Percentiles rank a stretch among this genome's conserved stretches.
Conservation (phyloP, 2,888 invertebrate species). For the Reticulitermes lucifugus region DNA sequence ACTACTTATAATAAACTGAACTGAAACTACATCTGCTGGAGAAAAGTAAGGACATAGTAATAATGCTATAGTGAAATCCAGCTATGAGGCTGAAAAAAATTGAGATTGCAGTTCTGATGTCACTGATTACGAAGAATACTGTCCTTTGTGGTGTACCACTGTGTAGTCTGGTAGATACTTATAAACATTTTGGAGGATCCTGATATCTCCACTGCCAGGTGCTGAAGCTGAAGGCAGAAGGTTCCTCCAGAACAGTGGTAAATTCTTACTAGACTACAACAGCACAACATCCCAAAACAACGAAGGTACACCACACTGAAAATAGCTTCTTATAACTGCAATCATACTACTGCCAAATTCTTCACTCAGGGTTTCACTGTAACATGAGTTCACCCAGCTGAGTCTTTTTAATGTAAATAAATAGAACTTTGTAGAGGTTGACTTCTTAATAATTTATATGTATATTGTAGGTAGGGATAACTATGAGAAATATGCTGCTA, state of each 20-base stretch:
- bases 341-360: not conserved
- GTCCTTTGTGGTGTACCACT: no score
- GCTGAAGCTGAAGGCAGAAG: no score
- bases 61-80: conserved; percentile 3
- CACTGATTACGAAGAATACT: no score
- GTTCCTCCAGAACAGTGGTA: no score
- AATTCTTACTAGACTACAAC: no score
- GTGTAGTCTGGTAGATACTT: no score
- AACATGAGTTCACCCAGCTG: not conserved
- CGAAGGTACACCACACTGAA: no score
- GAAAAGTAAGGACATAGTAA: not conserved
- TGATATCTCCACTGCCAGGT: no score
- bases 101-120: no score
- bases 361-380: not conserved
- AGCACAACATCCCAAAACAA: no score
- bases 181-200: no score
- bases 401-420: conserved; percentile 25
- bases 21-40: not conserved
- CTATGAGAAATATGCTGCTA: not conserved
- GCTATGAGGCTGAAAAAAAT: not conserved
- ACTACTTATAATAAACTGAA: not conserved
- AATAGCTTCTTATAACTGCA: not conserved
- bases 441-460: conserved; percentile 32
- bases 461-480: conserved; percentile 39
- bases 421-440: not conserved